Percentiles rank a stretch among this genome's conserved stretches.
Evolutionary conservation across 2,113 vertebrate species (phyloP).

Genomic region (Pelmatolapia mariae): DNA sequence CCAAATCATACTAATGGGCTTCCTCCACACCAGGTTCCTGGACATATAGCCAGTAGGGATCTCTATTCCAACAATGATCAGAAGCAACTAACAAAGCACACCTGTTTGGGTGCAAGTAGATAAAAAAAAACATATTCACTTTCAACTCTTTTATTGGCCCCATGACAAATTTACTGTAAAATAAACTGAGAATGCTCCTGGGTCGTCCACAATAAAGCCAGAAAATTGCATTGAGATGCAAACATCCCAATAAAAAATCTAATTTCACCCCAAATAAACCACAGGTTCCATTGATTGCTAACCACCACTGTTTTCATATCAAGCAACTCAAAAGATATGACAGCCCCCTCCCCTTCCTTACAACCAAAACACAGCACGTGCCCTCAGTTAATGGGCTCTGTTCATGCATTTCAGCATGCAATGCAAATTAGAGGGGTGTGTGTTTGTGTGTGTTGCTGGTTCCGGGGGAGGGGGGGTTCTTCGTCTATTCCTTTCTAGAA

Average conservation of each 20-base stretch:
- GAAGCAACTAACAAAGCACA: slow-evolving; percentile 16
- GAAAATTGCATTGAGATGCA: slow-evolving; percentile 70
- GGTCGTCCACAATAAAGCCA: slow-evolving; percentile 60
- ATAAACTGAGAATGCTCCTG: slow-evolving; percentile 55
- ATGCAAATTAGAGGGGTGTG: slow-evolving; percentile 66
- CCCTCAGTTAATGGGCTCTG: slow-evolving; percentile 50
- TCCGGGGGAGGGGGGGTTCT: slow-evolving; percentile 41
- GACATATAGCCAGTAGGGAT: slow-evolving; percentile 40
- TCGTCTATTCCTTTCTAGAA: slow-evolving; percentile 74
- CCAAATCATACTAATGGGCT: slow-evolving; percentile 37
- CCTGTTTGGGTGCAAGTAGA: slow-evolving; percentile 50
- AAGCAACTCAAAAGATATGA: slow-evolving; percentile 68
- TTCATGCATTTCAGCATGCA: slow-evolving; percentile 68
- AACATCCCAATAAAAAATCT: slow-evolving; percentile 73
- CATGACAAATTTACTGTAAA: slow-evolving; percentile 67
- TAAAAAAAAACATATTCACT: slow-evolving; percentile 62
- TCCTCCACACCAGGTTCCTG: slow-evolving; percentile 18
- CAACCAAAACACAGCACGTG: slow-evolving; percentile 59
- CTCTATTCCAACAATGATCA: slow-evolving; percentile 37
- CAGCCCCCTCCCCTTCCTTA: slow-evolving; percentile 51
- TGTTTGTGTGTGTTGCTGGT: background rate
- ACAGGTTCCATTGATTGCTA: slow-evolving; percentile 69
- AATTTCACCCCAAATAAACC: slow-evolving; percentile 76
- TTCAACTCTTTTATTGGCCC: slow-evolving; percentile 58
- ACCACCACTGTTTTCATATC: slow-evolving; percentile 73